Evolutionary conservation across 2,113 vertebrate species (phyloP).

Genomic region (Choloepus hoffmanni): DNA sequence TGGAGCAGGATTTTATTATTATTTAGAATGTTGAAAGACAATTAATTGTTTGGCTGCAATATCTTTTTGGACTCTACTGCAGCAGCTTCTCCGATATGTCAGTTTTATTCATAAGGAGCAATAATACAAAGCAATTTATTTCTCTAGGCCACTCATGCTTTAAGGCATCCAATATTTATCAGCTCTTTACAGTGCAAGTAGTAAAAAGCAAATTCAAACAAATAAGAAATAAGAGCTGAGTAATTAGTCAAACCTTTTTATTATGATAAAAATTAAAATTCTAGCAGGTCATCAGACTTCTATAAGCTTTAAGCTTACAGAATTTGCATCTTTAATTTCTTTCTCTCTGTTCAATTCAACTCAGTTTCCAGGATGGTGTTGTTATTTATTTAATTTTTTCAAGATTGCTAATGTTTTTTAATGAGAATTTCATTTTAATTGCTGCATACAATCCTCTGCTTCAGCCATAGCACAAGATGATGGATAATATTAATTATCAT

Average conservation of each 20-base stretch:
- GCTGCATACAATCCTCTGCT: not conserved
- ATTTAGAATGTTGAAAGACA: slow-evolving; percentile 48
- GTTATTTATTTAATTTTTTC: slow-evolving; percentile 50
- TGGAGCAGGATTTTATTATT: slow-evolving; percentile 28
- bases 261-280: slow-evolving; percentile 58
- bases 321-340: not conserved
- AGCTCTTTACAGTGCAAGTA: slow-evolving; percentile 46
- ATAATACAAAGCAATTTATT: slow-evolving; percentile 68
- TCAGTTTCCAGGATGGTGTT: not conserved
- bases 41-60: slow-evolving; percentile 67
- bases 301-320: not conserved
- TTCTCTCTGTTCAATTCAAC: slow-evolving; percentile 30
- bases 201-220: slow-evolving; percentile 79
- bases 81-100: slow-evolving; percentile 58
- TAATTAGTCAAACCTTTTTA: slow-evolving; percentile 26
- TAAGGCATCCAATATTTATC: slow-evolving; percentile 63
- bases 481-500: slow-evolving; percentile 54
- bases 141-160: slow-evolving; percentile 56
- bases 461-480: slow-evolving; percentile 50
- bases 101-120: slow-evolving; percentile 67
- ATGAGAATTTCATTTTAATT: slow-evolving; percentile 63
- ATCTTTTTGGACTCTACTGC: not conserved
- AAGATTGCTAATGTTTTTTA: slow-evolving; percentile 57
- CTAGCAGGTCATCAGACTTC: not conserved
- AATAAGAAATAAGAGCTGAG: slow-evolving; percentile 69